Evolutionary conservation across 2,888 invertebrate genomes (phyloP).

Genomic region (Nymphalis urticae): DNA sequence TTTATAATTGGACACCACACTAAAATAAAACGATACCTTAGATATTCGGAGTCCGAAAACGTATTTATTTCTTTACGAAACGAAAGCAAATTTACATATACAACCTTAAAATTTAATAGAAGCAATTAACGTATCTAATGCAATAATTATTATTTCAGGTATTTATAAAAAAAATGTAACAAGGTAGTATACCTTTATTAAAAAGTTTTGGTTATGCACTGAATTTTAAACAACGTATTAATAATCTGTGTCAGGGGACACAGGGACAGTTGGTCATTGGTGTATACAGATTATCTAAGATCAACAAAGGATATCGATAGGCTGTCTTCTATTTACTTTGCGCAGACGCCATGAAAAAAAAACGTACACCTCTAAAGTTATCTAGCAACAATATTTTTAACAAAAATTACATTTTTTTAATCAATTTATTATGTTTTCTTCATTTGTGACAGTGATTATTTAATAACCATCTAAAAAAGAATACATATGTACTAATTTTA

Average conservation of each 20-base stretch:
- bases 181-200: too few relatives aligned
- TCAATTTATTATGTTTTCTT: neutral
- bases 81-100: too few relatives aligned
- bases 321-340: conserved; percentile 32
- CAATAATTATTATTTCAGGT: too few relatives aligned
- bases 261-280: conserved; percentile 20
- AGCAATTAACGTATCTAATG: too few relatives aligned
- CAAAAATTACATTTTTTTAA: neutral
- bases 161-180: too few relatives aligned
- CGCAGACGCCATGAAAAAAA: conserved; percentile 28
- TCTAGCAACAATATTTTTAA: conserved; percentile 25
- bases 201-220: neutral
- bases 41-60: too few relatives aligned
- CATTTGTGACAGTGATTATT: neutral
- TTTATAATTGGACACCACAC: too few relatives aligned
- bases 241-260: conserved; percentile 30
- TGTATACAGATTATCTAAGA: conserved; percentile 34
- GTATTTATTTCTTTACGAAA: too few relatives aligned
- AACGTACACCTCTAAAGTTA: conserved; percentile 1
- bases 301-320: conserved; percentile 40
- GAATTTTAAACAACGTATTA: neutral
- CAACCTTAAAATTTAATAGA: too few relatives aligned
- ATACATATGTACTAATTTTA: neutral
- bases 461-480: too few relatives aligned
- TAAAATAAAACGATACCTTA: too few relatives aligned